Conservation (phyloP, 2,113 vertebrate genomes). For the Ophiodon elongatus region DNA sequence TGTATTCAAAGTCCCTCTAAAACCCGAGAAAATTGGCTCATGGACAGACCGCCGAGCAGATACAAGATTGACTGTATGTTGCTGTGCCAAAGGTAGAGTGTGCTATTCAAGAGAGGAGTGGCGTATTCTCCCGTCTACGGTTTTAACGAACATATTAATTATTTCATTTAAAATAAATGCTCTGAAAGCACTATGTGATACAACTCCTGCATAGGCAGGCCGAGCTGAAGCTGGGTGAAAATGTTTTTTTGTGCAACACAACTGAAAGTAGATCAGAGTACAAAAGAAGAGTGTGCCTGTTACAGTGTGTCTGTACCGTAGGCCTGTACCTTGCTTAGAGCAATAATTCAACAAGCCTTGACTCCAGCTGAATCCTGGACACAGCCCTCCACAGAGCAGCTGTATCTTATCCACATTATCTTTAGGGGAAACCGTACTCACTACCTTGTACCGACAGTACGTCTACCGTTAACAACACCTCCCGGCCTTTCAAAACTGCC, state of each 20-base stretch:
- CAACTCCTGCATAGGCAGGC: constrained; percentile 43
- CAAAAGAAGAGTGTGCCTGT: constrained; percentile 38
- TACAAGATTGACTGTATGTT: constrained; percentile 1
- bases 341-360: constrained; percentile 43
- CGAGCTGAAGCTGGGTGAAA: constrained; percentile 34
- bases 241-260: constrained; percentile 54
- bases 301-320: constrained; percentile 54
- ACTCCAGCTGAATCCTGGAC: constrained; percentile 41
- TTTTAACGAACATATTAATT: constrained; percentile 13
- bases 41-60: constrained; percentile 20
- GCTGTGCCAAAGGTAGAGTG: constrained; percentile 42
- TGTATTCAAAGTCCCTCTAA: constrained; percentile 40
- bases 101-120: constrained; percentile 44
- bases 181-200: constrained; percentile 43
- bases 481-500: constrained; percentile 37
- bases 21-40: constrained; percentile 14
- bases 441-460: constrained; percentile 46
- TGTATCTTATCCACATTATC: constrained; percentile 45
- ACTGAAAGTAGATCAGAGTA: constrained; percentile 56
- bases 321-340: constrained; percentile 49
- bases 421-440: constrained; percentile 25
- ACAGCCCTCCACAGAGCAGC: constrained; percentile 24
- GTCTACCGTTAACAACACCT: constrained; percentile 55
- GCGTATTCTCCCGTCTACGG: constrained; percentile 6
- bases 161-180: constrained; percentile 46